Percentiles rank a stretch among this genome's conserved stretches.
These are phyloP conservation scores for Fistularia tabacaria DNA, from an alignment of 2,797 vertebrate genomes.

Conservation along the genomic window DNA sequence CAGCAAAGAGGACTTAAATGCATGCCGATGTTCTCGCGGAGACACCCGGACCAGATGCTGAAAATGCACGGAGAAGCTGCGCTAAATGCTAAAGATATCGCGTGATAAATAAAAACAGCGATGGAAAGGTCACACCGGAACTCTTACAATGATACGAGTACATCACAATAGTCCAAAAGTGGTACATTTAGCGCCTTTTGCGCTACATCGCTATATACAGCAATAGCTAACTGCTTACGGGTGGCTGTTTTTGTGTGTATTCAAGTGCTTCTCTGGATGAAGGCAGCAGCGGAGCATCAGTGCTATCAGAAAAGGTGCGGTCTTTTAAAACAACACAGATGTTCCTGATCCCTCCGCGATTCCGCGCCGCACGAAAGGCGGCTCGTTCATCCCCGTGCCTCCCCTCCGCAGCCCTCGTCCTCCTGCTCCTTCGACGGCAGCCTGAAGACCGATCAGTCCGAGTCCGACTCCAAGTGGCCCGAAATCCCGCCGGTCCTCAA, in stretches of 20 bases:
- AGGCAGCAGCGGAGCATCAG: slow-evolving; percentile 80
- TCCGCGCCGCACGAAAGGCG: too few species aligned
- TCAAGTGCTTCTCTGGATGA: slow-evolving; percentile 86
- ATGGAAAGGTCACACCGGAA: too few species aligned
- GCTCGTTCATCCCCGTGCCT: background rate
- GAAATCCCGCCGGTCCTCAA: slow-evolving; percentile 87
- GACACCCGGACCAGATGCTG: too few species aligned
- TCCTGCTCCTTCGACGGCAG: slow-evolving; percentile 81
- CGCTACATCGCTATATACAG: background rate
- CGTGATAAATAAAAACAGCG: too few species aligned
- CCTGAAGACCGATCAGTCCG: slow-evolving; percentile 73
- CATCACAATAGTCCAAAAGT: too few species aligned
- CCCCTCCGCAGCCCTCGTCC: slow-evolving; percentile 64
- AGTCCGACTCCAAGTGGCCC: slow-evolving; percentile 84
- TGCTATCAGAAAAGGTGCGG: slow-evolving; percentile 85
- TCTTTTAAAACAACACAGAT: background rate
- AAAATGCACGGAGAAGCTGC: too few species aligned
- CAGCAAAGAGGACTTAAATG: too few species aligned
- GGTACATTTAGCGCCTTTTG: too few species aligned
- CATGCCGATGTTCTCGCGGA: too few species aligned
- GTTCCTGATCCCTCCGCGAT: background rate
- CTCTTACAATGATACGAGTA: too few species aligned
- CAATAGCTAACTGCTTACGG: background rate
- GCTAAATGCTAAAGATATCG: too few species aligned
- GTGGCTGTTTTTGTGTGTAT: slow-evolving; percentile 29